Evolutionary conservation across 1,140 invertebrate genomes (phyloP).

Genomic region (Mesaphorura yosii): DNA sequence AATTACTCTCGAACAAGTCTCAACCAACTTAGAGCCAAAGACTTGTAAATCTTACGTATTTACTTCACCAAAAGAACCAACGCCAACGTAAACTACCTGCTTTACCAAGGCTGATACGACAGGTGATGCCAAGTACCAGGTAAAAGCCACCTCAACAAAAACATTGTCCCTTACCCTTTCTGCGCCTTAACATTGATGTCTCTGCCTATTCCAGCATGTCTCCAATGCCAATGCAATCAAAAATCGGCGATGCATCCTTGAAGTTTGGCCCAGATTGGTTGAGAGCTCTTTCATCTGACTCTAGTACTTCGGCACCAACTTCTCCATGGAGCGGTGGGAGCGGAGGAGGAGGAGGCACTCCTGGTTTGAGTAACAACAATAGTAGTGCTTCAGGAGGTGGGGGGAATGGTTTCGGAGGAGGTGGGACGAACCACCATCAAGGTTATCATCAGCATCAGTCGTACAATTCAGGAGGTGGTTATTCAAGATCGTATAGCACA

Average conservation of each 20-base stretch:
- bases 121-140: too few relatives aligned
- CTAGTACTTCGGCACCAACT: slow-evolving; percentile 21
- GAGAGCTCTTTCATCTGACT: slow-evolving; percentile 40
- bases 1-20: too few relatives aligned
- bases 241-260: slow-evolving; percentile 36
- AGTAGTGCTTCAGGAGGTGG: not conserved
- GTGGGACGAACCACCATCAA: slow-evolving; percentile 9
- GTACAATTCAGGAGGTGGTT: too few relatives aligned
- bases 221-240: slow-evolving; percentile 31
- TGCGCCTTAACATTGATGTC: slow-evolving; percentile 5
- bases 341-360: slow-evolving; percentile 3
- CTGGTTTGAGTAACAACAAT: not conserved
- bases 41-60: too few relatives aligned
- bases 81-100: too few relatives aligned
- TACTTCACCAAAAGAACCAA: too few relatives aligned
- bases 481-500: too few relatives aligned
- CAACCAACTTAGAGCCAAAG: too few relatives aligned
- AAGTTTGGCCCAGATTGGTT: slow-evolving; percentile 46
- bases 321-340: slow-evolving; percentile 7
- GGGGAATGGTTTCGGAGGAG: not conserved
- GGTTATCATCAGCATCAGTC: slow-evolving; percentile 15
- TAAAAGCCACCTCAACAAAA: too few relatives aligned
- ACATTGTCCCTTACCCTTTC: too few relatives aligned
- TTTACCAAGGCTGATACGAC: too few relatives aligned
- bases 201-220: slow-evolving; percentile 21